These are phyloP conservation scores for Littorina saxatilis DNA, from an alignment of 1,140 invertebrate genomes.

Conservation along the genomic window DNA sequence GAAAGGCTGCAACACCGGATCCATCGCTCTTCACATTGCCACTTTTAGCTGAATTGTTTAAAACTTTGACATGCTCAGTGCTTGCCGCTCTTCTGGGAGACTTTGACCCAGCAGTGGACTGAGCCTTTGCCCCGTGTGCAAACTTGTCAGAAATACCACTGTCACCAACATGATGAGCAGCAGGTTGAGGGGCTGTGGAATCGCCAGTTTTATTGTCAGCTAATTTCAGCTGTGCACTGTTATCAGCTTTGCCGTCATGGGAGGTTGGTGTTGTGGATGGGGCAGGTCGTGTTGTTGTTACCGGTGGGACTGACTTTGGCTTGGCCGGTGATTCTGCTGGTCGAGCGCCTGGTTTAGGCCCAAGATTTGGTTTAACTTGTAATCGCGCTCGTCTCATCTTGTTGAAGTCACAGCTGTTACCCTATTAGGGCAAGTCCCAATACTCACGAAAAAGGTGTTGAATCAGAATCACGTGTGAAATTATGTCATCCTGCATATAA, in stretches of 20 bases:
- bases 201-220: background rate
- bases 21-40: too few species aligned
- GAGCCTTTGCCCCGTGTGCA: background rate
- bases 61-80: background rate
- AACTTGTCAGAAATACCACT: background rate
- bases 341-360: slow-evolving; percentile 31
- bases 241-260: slow-evolving; percentile 25
- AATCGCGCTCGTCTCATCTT: slow-evolving; percentile 47
- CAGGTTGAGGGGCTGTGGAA: background rate
- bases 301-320: slow-evolving; percentile 1
- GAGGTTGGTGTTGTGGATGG: background rate
- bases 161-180: background rate
- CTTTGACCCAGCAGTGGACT: too few species aligned
- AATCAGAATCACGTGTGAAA: too few species aligned
- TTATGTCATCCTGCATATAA: too few species aligned
- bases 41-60: too few species aligned
- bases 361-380: slow-evolving; percentile 57
- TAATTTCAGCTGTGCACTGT: background rate
- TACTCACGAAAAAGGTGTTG: too few species aligned
- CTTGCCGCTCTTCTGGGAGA: background rate
- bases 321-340: slow-evolving; percentile 2
- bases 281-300: background rate
- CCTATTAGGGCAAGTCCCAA: too few species aligned
- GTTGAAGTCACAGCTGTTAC: too few species aligned
- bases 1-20: too few species aligned